A percentile compares a stretch with the other conserved stretches of the same genome.
phyloP scores from a whole-genome alignment of 1,140 invertebrate genomes.

The Hestina assimilis region DNA sequence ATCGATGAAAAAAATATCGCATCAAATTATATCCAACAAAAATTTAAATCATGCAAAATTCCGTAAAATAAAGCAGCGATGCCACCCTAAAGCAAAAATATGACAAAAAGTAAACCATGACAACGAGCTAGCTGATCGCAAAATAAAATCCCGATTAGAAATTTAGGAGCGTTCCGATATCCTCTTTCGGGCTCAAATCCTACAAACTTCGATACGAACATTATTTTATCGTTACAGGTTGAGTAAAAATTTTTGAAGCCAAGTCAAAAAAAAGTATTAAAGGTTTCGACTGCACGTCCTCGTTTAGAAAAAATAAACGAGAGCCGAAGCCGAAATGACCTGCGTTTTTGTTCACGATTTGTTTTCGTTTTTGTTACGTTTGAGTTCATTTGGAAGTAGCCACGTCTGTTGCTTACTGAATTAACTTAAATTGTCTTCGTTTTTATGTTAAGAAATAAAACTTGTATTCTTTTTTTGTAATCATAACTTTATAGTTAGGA shows the following conservation, averaged over 20 bases:
- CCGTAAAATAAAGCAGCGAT: slow-evolving; percentile 41
- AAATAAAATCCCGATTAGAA: slow-evolving; percentile 68
- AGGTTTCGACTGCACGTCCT: slow-evolving; percentile 72
- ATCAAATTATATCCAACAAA: not conserved
- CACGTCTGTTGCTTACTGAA: slow-evolving; percentile 74
- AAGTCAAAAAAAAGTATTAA: slow-evolving; percentile 54
- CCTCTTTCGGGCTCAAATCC: slow-evolving; percentile 51
- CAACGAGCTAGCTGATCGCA: slow-evolving; percentile 44
- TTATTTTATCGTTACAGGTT: slow-evolving; percentile 66
- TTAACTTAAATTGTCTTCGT: slow-evolving; percentile 73
- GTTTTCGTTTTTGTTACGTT: slow-evolving; percentile 77
- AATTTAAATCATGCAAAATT: slow-evolving; percentile 11
- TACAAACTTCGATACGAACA: slow-evolving; percentile 38
- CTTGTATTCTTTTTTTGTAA: slow-evolving; percentile 52
- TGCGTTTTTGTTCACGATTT: slow-evolving; percentile 76
- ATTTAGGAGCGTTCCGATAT: slow-evolving; percentile 57
- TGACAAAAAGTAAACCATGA: slow-evolving; percentile 55
- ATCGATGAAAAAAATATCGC: not conserved
- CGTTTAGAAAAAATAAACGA: slow-evolving; percentile 74
- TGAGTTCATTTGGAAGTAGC: slow-evolving; percentile 77
- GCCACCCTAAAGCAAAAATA: slow-evolving; percentile 51
- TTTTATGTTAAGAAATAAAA: slow-evolving; percentile 60
- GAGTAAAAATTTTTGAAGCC: slow-evolving; percentile 53
- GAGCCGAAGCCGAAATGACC: slow-evolving; percentile 71
- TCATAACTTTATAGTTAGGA: slow-evolving; percentile 39